These are phyloP conservation scores for Malacoctenus gilli DNA, from an alignment of 2,797 vertebrate species.

Conservation along the genomic window DNA sequence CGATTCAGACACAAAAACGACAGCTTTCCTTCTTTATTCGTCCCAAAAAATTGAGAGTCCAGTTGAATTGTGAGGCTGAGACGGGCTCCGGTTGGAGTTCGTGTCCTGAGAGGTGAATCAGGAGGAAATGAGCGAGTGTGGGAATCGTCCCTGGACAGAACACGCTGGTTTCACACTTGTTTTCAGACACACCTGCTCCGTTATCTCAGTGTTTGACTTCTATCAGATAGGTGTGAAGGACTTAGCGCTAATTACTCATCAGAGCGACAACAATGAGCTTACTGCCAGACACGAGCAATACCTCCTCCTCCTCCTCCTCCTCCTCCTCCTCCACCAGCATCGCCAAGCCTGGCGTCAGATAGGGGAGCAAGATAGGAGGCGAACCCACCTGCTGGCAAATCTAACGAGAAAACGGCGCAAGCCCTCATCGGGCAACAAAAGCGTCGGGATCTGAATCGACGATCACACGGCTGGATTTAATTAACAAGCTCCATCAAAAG, in stretches of 20 bases:
- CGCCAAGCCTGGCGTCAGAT: slow-evolving; percentile 48
- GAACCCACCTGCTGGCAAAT: slow-evolving; percentile 46
- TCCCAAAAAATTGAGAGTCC: no score
- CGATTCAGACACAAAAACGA: neutral
- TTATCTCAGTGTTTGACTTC: slow-evolving; percentile 66
- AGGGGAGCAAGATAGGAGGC: slow-evolving; percentile 36
- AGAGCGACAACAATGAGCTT: slow-evolving; percentile 67
- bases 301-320: slow-evolving; percentile 24
- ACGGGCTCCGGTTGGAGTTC: no score
- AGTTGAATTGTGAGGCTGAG: no score
- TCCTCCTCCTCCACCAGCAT: slow-evolving; percentile 8
- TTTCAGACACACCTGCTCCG: slow-evolving; percentile 50
- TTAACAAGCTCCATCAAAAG: slow-evolving; percentile 85
- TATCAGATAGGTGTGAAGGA: slow-evolving; percentile 70
- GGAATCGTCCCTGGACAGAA: slow-evolving; percentile 28
- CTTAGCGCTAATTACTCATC: slow-evolving; percentile 75
- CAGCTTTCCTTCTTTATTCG: neutral
- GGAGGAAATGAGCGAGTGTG: neutral
- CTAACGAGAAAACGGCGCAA: slow-evolving; percentile 56
- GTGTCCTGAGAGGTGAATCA: no score
- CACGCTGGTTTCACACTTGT: slow-evolving; percentile 34
- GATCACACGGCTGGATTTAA: slow-evolving; percentile 85
- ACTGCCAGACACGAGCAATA: slow-evolving; percentile 54
- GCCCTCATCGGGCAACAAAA: slow-evolving; percentile 78
- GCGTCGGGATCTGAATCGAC: slow-evolving; percentile 77